Base-by-base conservation (phyloP, 2,113 vertebrate genomes). In the Nibea albiflora region DNA sequence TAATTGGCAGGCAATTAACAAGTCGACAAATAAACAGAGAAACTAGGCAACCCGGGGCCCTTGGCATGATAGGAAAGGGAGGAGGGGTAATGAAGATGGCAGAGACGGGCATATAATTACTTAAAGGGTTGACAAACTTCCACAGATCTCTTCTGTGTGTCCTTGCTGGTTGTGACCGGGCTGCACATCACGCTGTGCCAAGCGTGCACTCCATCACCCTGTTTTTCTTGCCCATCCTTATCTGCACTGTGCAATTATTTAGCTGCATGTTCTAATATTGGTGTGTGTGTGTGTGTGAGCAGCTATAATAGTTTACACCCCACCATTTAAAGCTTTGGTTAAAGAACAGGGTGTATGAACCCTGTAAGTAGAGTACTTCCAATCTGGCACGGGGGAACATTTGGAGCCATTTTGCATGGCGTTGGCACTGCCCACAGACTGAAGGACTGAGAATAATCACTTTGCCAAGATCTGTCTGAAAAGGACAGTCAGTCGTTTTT, bases 1-100 rank as follows among this genome's bases (percentile, higher is more conserved):
- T 94, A 95, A 95, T 94, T 93, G 93, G 92, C 94, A 94, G 86
- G 90, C 93, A 93, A 95, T 96, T 96, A 96, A 94, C 87, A 52
- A 93, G 92, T 91, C 81, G 74, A 91, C 90, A 87, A 89, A 93
- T 92, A 89, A 91, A 92, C 88, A 90, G 76, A 76, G 88, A 90
- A 90, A 88, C 71, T 69, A 78, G 88, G 81, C 89, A 90, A 87
- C 82, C 58, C 54, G n/a, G 80, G 46, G 81, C 85, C 80, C 74
- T 46, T 71, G 87, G 91, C 77, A 81, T 80, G 87, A 90, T 77
- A 85, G 80, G 75, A 52, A 62, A 77, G 22, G 63, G 56, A 53
- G 44, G 76, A 73, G 63, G 63, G 75, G 80, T 73, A 78, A 78
- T 28, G 78, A 86, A 76, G 85, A 88, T 60, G 54, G 81, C 75